Evolutionary conservation across 2,888 invertebrate species (phyloP), one percentile per base, ranked within the genome.

Genomic region (Ryuthela nishihirai): DNA sequence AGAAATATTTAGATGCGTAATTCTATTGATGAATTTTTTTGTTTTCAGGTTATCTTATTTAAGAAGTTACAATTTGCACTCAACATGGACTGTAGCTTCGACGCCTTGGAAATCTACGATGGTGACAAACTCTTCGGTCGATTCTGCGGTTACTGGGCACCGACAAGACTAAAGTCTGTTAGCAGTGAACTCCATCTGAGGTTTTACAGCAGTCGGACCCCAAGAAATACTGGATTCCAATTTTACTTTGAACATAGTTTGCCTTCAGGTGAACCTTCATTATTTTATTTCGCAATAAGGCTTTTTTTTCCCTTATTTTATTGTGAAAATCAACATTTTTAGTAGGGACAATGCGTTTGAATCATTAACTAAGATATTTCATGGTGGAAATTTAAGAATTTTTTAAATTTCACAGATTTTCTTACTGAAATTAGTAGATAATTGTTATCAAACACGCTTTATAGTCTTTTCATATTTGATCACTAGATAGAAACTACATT

Each of bases 161-260:
- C 53, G 12, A 23, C 25, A 3, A 38, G 42, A 2, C 40, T 39
- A 15, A 53, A 36, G 15, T 54, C 63, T 3, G 53, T 43, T 10
- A 43, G 42, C 15, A 65, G 52, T 40, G 21, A 38, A 17, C 21
- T 65, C n/a, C 46, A 58, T 6, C 36, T 65, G 6, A 54, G 36
- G 32, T 65, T 65, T 35, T 39, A 58, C 4, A 56, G 55, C 24
- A 48, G 61, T 6, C 20, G 35, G 18, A 41, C 42, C 0, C 63
- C 65, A n/a, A 43, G 41, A 26, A 36, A 46, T 39, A 42, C 46
- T 15, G 65, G 65, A 9, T 64, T 64, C 21, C 41, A 54, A 3
- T 39, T 65, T 12, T 65, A 56, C 25, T 65, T 65, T 41, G 50
- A 65, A 18, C 54, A 58, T 35, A 44, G n/a, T 1, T 25, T 21